Evolutionary conservation across 2,797 vertebrate genomes (phyloP).

Genomic region (Eulemur albifrons): DNA sequence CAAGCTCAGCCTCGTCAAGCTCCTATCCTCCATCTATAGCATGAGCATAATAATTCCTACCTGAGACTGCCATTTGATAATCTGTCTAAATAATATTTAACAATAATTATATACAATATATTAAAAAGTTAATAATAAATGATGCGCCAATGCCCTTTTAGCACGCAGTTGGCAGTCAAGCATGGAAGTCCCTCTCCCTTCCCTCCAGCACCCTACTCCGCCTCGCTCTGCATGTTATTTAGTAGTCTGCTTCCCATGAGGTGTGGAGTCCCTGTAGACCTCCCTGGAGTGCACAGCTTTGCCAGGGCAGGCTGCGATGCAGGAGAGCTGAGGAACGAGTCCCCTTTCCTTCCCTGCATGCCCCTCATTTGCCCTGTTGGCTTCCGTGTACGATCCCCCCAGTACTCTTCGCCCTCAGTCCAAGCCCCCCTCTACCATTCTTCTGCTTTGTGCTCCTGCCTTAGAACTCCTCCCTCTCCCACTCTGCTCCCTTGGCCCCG

Average conservation of each 20-base stretch:
- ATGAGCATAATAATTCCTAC: neutral
- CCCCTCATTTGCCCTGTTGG: neutral
- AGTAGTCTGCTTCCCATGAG: neutral
- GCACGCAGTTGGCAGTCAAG: neutral
- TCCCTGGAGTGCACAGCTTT: neutral
- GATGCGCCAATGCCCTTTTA: neutral
- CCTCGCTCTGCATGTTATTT: neutral
- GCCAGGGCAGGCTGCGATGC: neutral
- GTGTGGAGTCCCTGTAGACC: neutral
- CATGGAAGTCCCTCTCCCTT: neutral
- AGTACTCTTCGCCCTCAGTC: neutral
- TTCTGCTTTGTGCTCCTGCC: neutral
- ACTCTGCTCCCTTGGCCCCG: fast-evolving
- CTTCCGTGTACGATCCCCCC: neutral
- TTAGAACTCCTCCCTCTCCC: neutral
- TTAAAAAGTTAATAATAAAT: neutral
- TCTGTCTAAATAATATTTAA: neutral
- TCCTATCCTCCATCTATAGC: neutral
- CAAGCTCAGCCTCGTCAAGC: neutral
- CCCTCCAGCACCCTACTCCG: neutral
- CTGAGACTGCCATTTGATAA: neutral
- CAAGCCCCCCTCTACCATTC: neutral
- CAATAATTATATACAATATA: neutral
- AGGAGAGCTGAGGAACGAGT: neutral
- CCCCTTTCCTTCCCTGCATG: neutral